Evolutionary conservation across 1,140 invertebrate species (phyloP).

Genomic region (Drosophila erecta): DNA sequence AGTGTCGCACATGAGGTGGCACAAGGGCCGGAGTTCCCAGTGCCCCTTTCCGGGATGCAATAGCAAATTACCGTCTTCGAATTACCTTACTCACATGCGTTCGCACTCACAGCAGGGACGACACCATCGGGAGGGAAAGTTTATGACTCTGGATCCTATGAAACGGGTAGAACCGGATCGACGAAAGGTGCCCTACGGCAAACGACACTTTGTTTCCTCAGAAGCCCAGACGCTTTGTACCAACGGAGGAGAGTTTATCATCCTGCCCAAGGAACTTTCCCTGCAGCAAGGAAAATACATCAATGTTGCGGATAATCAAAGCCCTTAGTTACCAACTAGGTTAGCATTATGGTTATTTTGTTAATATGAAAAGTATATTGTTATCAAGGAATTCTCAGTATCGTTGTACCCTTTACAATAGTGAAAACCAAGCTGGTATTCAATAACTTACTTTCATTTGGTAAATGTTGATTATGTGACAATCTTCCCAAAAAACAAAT

Average conservation of each 20-base stretch:
- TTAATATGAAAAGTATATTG: too few relatives aligned
- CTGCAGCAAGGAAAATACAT: slow-evolving; percentile 12
- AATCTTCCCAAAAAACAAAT: background rate
- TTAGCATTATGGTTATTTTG: too few relatives aligned
- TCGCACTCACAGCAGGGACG: background rate
- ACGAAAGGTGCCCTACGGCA: slow-evolving; percentile 1
- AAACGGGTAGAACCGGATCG: slow-evolving; percentile 9
- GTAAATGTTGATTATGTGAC: too few relatives aligned
- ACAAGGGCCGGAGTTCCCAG: background rate
- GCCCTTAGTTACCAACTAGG: too few relatives aligned
- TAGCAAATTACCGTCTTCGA: background rate
- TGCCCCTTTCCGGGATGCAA: slow-evolving; percentile 2
- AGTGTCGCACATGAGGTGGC: slow-evolving; percentile 5
- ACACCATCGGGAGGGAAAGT: background rate
- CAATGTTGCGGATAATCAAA: background rate
- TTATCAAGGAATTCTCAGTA: too few relatives aligned
- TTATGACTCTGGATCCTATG: slow-evolving; percentile 1
- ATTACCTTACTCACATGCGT: background rate
- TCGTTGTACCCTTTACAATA: too few relatives aligned
- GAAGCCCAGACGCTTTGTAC: background rate
- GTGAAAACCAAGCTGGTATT: too few relatives aligned
- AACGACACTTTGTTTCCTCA: background rate
- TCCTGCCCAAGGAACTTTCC: slow-evolving; percentile 10
- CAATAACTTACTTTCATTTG: too few relatives aligned
- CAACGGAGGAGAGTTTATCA: slow-evolving; percentile 19